Evolutionary conservation across 2,113 vertebrate genomes (phyloP), one percentile per base, ranked within the genome.

Genomic region (Sminthopsis crassicaudata): DNA sequence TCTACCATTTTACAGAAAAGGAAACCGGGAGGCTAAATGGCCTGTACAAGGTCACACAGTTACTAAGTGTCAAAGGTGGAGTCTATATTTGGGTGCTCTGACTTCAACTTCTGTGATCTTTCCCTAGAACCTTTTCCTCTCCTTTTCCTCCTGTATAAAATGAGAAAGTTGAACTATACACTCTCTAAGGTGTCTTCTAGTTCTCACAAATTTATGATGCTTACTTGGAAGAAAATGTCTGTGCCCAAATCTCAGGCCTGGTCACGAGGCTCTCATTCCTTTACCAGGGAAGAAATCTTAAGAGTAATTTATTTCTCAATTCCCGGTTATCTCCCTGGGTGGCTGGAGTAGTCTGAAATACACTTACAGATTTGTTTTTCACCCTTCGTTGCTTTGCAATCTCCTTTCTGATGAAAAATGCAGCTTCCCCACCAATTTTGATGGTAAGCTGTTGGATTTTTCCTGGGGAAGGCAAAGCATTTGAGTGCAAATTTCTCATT

Each of bases 291-390:
- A 91, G 46, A 53, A 91, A 92, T 92, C 16, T 42, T 57, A 19
- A 19, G 53, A 19, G 57, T 8, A 23, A 24, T 67, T n/a, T 89
- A 22, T 51, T 55, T 30, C 24, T 42, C 46, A 27, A 0, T 12
- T 30, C 25, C 2, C 9, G n/a, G 48, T 91, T 26, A 48, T 93
- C 95, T 95, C 89, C 42, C 94, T 51, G 92, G 84, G 8, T 91
- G 91, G 50, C 57, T 25, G 53, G 92, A 42, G 42, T 95, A 50
- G 42, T 89, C 12, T 11, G 46, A 51, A 52, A 95, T 46, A 57
- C 53, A 30, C 24, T 2, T 89, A 94, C 0, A 36, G 92, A 93
- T 94, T 91, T 89, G 92, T 16, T 93, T 84, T 89, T 94, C 57
- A 60, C 46, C 54, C 84, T 50, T 53, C 26, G 46, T 16, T 4